Evolutionary conservation across 1,140 invertebrate species (phyloP), one percentile per base, ranked within the genome.

Genomic region (Ceratina japonica): DNA sequence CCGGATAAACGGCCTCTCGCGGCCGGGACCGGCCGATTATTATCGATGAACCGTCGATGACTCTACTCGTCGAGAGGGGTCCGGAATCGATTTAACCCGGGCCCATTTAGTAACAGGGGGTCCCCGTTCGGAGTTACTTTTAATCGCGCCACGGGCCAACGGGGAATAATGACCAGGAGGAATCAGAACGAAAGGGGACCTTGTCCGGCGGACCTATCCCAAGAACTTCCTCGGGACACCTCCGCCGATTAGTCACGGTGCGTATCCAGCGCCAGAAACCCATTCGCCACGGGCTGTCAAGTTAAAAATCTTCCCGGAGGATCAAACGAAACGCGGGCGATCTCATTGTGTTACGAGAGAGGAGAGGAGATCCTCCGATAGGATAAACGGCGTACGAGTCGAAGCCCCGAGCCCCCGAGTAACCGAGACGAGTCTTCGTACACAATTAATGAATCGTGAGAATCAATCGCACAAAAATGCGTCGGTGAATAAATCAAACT

Each of bases 251-350:
- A 84, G 88, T 87, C 69, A 87, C 82, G 82, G 83, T 68, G 66
- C 37, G 37, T 85, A 85, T 85, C 86, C 80, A 75, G 64, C 65
- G 66, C 70, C 72, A 64, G 73, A 80, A 80, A 80, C 63, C 80
- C 81, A 88, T 89, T 89, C 87, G 87, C 86, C 71, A 88, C 84
- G 80, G 79, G 62, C 73, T 73, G 86, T 86, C 85, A 31, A 65
- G 71, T 77, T 84, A 79, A 86, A 72, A 85, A 85, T 77, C 74
- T 85, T 61, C 20, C 52, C n/a, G 20, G 27, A 44, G 2, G 37
- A 44, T 44, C 37, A 7, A 44, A 44, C 37, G 37, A 44, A 44
- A 44, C 37, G 37, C 37, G 37, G 37, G 37, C 37, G 37, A 44
- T 73, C 20, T 56, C 49, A 37, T 74, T 62, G 73, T 77, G 56